Conservation (phyloP, 2,888 invertebrate species). For the Agriopis leucophaearia region DNA sequence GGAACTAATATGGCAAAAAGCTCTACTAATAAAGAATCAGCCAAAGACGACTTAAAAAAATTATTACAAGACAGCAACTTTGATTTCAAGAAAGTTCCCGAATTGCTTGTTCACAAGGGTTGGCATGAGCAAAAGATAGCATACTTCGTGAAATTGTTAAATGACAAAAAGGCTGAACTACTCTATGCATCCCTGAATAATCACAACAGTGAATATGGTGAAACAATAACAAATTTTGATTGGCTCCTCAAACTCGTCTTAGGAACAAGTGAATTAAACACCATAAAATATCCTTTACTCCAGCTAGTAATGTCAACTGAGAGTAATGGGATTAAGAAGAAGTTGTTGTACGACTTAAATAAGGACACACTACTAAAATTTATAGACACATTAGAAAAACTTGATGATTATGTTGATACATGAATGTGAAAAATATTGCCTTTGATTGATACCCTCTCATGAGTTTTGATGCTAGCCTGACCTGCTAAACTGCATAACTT, state of each 20-base stretch:
- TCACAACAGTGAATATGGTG: conserved; percentile 62
- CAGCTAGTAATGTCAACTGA: conserved; percentile 63
- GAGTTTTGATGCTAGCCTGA: too few species aligned
- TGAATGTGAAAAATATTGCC: not conserved
- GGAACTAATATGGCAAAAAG: not conserved
- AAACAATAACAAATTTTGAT: conserved; percentile 62
- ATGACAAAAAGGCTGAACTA: conserved; percentile 56
- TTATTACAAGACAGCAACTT: conserved; percentile 56
- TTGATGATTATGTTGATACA: conserved; percentile 10
- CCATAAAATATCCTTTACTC: conserved; percentile 64
- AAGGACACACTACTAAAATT: conserved; percentile 65
- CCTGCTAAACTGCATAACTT: too few species aligned
- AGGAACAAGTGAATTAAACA: conserved; percentile 71
- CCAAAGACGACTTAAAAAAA: conserved; percentile 58
- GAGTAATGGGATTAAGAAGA: conserved; percentile 50
- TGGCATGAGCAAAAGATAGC: conserved; percentile 55
- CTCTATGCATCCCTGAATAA: conserved; percentile 58
- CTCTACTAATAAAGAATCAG: conserved; percentile 31
- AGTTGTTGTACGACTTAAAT: conserved; percentile 63
- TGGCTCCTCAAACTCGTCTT: conserved; percentile 69
- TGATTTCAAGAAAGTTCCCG: conserved; percentile 51
- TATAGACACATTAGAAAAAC: conserved; percentile 62
- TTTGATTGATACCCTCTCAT: too few species aligned
- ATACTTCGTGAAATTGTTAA: conserved; percentile 51
- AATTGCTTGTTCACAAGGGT: conserved; percentile 47